Percentiles rank a stretch among this genome's conserved stretches.
Evolutionary conservation across 2,797 vertebrate species (phyloP).

Genomic region (Hemitrygon akajei): DNA sequence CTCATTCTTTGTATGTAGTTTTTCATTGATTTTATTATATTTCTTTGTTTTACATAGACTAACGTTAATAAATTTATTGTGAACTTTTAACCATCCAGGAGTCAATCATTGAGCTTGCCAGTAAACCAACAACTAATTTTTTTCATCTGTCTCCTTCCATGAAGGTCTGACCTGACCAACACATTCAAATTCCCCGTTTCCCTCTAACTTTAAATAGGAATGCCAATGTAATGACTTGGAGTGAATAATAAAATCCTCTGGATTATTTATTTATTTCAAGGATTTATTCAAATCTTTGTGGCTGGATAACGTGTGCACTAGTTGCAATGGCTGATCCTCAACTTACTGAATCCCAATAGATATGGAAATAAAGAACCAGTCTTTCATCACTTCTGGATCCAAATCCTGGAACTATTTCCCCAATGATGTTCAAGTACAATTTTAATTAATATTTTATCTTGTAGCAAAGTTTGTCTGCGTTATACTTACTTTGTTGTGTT

Average conservation of each 20-base stretch:
- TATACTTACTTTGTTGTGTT: not conserved
- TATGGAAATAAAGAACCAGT: no score
- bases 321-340: not conserved
- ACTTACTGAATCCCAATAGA: not conserved
- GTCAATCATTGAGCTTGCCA: not conserved
- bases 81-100: not conserved
- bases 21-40: no score
- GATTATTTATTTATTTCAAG: no score
- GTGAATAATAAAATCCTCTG: not conserved
- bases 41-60: no score
- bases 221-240: not conserved
- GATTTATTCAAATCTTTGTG: no score
- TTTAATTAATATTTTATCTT: not conserved
- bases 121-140: not conserved
- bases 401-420: no score
- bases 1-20: no score
- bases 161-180: not conserved
- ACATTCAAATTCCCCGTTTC: not conserved
- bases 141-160: not conserved
- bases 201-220: not conserved
- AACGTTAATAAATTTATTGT: no score
- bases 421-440: not conserved
- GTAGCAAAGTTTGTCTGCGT: not conserved
- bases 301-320: not conserved
- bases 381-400: no score